phyloP scores from a whole-genome alignment of 2,888 invertebrate genomes.

The Phymatocera aterrima region DNA sequence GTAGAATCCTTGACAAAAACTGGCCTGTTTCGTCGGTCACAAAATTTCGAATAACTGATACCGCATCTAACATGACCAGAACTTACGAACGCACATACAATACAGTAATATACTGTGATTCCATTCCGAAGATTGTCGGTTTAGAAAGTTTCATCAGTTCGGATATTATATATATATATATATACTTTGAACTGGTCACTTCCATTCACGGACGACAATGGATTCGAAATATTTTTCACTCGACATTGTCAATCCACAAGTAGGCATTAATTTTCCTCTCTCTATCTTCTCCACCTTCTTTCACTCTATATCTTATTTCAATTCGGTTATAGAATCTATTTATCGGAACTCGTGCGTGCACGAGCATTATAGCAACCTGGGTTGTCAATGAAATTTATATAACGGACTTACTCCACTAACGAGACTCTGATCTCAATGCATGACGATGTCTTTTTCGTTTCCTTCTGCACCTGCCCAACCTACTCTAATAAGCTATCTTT shows the following conservation, averaged over 20 bases:
- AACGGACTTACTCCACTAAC: neutral
- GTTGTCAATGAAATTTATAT: neutral
- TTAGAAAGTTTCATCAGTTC: conserved; percentile 38
- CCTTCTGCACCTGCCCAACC: neutral
- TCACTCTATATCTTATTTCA: neutral
- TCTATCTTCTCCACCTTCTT: neutral
- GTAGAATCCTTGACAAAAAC: neutral
- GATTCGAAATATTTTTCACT: conserved; percentile 18
- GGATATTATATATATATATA: neutral
- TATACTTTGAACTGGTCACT: neutral
- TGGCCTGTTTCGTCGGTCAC: neutral
- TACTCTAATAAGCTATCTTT: no score
- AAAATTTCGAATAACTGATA: neutral
- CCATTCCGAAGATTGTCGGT: neutral
- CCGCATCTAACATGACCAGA: neutral
- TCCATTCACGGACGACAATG: conserved; percentile 36
- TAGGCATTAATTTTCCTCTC: neutral
- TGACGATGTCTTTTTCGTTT: neutral
- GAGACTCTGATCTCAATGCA: neutral
- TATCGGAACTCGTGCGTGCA: neutral
- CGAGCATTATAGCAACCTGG: neutral
- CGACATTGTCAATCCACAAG: neutral
- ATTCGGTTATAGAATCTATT: neutral
- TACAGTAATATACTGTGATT: conserved; percentile 1
- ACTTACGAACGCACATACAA: neutral